Evolutionary conservation across 2,888 invertebrate species (phyloP).

Genomic region (Thereva nobilitata): DNA sequence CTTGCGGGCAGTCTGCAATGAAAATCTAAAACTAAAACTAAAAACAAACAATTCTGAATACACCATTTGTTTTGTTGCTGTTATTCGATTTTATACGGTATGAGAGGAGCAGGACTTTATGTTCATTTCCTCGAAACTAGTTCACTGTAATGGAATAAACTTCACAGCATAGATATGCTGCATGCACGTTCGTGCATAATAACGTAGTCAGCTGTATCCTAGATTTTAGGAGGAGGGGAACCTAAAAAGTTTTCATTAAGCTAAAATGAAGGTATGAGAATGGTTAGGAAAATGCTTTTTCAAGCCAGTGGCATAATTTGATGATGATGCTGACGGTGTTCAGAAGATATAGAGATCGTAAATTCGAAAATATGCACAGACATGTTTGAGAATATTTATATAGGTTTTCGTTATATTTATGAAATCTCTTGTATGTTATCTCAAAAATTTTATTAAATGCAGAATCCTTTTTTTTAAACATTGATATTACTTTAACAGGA

Average conservation of each 20-base stretch:
- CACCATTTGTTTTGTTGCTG: neutral
- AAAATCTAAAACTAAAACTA: too few species aligned
- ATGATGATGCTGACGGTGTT: constrained; percentile 6
- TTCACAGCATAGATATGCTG: too few species aligned
- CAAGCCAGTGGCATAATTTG: constrained; percentile 10
- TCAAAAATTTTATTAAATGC: too few species aligned
- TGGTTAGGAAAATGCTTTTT: too few species aligned
- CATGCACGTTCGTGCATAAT: too few species aligned
- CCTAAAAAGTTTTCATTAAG: constrained; percentile 36
- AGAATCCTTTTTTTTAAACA: too few species aligned
- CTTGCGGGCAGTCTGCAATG: too few species aligned
- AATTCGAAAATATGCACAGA: constrained; percentile 33
- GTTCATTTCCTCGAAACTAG: neutral
- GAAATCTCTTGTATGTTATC: too few species aligned
- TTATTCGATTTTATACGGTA: neutral
- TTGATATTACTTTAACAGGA: too few species aligned
- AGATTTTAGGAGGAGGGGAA: neutral
- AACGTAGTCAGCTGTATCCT: neutral
- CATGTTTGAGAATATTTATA: constrained; percentile 31
- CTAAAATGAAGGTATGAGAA: constrained; percentile 27
- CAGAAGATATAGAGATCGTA: neutral
- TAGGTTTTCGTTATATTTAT: neutral
- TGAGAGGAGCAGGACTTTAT: too few species aligned
- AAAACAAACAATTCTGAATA: neutral
- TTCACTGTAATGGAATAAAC: too few species aligned